Evolutionary conservation across 2,888 invertebrate species (phyloP).

Genomic region (Tholera decimalis): DNA sequence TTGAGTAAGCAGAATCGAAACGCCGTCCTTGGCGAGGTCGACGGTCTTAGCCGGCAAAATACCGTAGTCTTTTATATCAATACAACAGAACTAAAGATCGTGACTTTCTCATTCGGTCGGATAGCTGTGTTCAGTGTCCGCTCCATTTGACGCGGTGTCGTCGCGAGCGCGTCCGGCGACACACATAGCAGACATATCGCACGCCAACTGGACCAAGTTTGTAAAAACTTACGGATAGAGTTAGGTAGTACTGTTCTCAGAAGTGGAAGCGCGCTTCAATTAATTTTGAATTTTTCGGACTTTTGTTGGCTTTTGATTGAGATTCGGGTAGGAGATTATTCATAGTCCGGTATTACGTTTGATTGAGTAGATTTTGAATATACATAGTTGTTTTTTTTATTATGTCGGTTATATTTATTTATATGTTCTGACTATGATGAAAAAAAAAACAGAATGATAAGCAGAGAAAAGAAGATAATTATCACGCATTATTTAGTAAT

Average conservation of each 20-base stretch:
- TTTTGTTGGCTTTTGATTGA: conserved; percentile 19
- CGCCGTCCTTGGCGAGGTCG: conserved; percentile 89
- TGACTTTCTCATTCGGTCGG: conserved; percentile 76
- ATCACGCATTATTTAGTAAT: not conserved
- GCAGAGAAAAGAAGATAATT: not conserved
- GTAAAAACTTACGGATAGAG: conserved; percentile 86
- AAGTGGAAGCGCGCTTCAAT: conserved; percentile 61
- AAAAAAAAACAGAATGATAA: not conserved
- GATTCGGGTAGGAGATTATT: not conserved
- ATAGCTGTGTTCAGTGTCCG: conserved; percentile 80
- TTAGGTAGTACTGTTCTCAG: conserved; percentile 69
- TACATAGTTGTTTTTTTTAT: not conserved
- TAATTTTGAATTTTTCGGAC: conserved; percentile 59
- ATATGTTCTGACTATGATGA: not conserved
- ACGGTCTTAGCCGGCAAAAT: conserved; percentile 69
- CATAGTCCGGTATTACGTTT: not conserved
- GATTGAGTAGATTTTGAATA: not conserved
- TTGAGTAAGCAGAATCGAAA: conserved; percentile 86
- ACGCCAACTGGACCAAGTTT: conserved; percentile 86
- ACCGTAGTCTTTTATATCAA: conserved; percentile 31
- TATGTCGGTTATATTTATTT: not conserved
- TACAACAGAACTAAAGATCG: conserved; percentile 30
- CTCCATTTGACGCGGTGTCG: conserved; percentile 86
- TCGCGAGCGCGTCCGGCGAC: conserved; percentile 87
- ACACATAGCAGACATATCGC: conserved; percentile 90